These are phyloP conservation scores for Daphoenositta chrysoptera DNA, from an alignment of 2,113 vertebrate genomes.

Conservation along the genomic window DNA sequence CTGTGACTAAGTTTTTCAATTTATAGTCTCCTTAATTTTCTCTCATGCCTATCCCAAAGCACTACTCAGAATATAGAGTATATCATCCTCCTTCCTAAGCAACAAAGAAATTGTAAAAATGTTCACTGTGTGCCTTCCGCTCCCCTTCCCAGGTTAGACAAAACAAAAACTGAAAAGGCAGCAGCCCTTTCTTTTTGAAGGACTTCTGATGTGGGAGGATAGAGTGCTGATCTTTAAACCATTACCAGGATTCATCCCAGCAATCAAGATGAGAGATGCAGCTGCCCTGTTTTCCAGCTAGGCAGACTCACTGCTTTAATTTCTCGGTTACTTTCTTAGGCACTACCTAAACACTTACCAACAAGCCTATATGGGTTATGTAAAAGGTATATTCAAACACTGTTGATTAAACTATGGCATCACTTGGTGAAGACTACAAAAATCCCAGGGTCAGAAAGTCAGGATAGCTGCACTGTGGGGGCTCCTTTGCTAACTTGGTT, in stretches of 20 bases:
- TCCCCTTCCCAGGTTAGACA: not conserved
- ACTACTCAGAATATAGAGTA: not conserved
- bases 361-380: not conserved
- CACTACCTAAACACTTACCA: not conserved
- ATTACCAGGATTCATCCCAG: not conserved
- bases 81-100: not conserved
- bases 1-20: not conserved
- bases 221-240: not conserved
- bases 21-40: not conserved
- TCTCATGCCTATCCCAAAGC: not conserved
- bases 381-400: not conserved
- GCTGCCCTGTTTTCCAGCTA: not conserved
- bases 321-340: not conserved
- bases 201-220: not conserved
- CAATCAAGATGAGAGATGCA: not conserved
- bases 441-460: not conserved
- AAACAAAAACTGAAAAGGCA: not conserved
- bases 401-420: not conserved
- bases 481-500: not conserved
- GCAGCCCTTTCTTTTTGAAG: not conserved
- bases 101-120: not conserved
- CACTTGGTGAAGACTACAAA: not conserved
- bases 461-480: not conserved
- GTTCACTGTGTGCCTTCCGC: fast-evolving
- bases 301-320: not conserved